Base-by-base conservation (phyloP, 2,888 invertebrate species). In the Antitype chi region DNA sequence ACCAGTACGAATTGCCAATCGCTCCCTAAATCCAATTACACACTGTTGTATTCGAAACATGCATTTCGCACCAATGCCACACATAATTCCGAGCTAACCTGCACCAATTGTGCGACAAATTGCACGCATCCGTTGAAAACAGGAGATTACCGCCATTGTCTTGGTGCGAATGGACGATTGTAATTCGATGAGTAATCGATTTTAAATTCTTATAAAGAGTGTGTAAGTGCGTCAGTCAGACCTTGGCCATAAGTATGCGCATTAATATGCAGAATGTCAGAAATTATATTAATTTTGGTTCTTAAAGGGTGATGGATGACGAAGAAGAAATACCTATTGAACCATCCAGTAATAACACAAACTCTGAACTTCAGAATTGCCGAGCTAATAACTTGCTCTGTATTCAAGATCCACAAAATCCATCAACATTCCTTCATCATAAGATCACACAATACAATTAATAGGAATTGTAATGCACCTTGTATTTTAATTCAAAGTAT, bases 41-140 rank as follows among this genome's bases (percentile, higher is more conserved):
- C 66, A 68, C 62, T 13, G 38, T 55, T 76, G 72, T 73, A 63
- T 80, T 9, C 63, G 73, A 80, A 80, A 76, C 68, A 66, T 66
- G 69, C 73, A 85, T 78, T 84, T 78, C 77, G 78, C 84, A 73
- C 69, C 77, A 64, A 73, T 66, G 69, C 55, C 49, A 71, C 78
- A 69, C 80, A 73, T 84, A 87, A 89, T 87, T 82, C 81, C 75
- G 79, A 88, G 87, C 84, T 88, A 90, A 90, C 82, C 76, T 82
- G 87, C 88, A 86, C 85, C 90, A 93, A 94, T 94, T 93, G 91
- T 85, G 89, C 86, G 87, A 89, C 90, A 93, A 94, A 94, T 93
- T 92, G 92, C 84, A 83, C 76, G 85, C 92, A 91, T 94, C 94
- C 93, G 93, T 84, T 82, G 82, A 81, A 74, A 87, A 73, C 86